These are phyloP conservation scores for Diarsia brunnea DNA, from an alignment of 2,888 invertebrate species.

Conservation along the genomic window DNA sequence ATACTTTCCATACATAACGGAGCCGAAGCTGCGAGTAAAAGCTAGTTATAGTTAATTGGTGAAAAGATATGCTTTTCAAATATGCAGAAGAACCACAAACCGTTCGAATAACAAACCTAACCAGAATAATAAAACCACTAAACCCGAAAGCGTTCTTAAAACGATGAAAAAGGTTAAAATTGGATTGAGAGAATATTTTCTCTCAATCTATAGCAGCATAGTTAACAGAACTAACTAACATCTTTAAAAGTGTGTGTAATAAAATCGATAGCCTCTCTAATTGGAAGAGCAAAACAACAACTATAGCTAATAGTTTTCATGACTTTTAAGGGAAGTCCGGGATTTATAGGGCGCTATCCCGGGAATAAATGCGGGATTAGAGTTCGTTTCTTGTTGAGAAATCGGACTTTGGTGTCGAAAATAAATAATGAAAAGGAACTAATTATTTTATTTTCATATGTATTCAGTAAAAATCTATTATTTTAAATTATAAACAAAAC, in stretches of 20 bases:
- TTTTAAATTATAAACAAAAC: no score
- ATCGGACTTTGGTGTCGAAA: neutral
- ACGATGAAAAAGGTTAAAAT: neutral
- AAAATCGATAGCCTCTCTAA: conserved; percentile 45
- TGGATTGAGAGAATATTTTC: neutral
- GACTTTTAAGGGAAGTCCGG: conserved; percentile 49
- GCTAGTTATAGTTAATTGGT: no score
- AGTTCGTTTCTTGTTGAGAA: conserved; percentile 19
- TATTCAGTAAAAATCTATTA: no score
- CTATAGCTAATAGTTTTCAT: conserved; percentile 42
- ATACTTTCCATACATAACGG: no score
- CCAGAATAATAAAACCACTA: neutral
- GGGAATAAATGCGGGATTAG: conserved; percentile 22
- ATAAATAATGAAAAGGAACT: neutral
- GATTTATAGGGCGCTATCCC: conserved; percentile 40
- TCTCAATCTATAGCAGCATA: neutral
- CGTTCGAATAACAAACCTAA: neutral
- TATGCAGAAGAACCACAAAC: neutral
- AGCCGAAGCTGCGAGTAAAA: no score
- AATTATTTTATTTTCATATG: neutral
- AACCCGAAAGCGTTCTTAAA: neutral
- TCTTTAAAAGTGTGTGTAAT: conserved; percentile 21
- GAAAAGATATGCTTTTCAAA: no score
- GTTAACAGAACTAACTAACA: neutral
- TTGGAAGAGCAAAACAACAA: conserved; percentile 41